Percentiles rank a stretch among this genome's conserved stretches.
Conservation (phyloP, 2,797 vertebrate species). For the Sarcoramphus papa region DNA sequence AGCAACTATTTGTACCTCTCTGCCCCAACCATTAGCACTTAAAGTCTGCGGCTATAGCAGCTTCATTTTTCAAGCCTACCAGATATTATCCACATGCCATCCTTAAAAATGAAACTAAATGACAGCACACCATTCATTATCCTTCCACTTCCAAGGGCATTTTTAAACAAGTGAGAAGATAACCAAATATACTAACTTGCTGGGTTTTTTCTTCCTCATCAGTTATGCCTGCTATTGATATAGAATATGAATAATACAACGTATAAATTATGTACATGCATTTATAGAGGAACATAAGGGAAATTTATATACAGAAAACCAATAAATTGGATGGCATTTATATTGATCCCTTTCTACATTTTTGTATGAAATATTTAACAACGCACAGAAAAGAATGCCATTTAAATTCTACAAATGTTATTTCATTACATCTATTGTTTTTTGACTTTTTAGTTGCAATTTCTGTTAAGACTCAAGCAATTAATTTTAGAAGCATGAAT, state of each 20-base stretch:
- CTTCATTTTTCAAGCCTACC: neutral
- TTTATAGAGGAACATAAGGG: neutral
- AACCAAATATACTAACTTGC: neutral
- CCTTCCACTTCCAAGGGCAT: neutral
- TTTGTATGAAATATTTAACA: constrained; percentile 1
- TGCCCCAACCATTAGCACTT: neutral
- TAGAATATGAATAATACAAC: neutral
- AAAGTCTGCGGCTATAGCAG: neutral
- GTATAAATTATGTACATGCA: neutral
- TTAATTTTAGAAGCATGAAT: neutral
- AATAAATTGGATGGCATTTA: neutral
- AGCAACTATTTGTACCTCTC: neutral
- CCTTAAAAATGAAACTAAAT: neutral
- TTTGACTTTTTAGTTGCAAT: neutral
- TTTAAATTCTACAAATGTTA: neutral
- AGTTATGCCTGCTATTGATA: neutral
- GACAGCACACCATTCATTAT: neutral
- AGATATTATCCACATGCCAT: neutral
- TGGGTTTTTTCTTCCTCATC: neutral
- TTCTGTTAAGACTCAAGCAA: neutral
- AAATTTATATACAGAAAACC: neutral
- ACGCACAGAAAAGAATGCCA: neutral
- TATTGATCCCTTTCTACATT: neutral
- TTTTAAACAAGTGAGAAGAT: constrained; percentile 12
- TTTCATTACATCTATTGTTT: neutral